Percentiles rank a stretch among this genome's conserved stretches.
phyloP scores from a whole-genome alignment of 2,888 invertebrate genomes.

The Smittia sp. region DNA sequence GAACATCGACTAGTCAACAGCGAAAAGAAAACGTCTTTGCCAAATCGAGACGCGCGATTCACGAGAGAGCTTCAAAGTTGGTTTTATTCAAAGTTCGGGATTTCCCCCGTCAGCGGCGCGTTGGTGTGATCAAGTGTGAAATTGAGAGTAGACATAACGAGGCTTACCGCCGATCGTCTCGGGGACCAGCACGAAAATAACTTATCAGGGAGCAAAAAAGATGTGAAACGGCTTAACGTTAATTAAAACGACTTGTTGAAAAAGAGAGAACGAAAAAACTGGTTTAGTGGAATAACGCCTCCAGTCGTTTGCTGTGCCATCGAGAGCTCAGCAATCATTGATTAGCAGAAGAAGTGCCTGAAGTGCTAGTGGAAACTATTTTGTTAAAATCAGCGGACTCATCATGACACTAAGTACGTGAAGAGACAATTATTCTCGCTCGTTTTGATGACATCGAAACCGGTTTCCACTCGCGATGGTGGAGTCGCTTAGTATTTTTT shows the following conservation, averaged over 20 bases:
- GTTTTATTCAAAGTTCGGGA: neutral
- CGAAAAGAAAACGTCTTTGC: neutral
- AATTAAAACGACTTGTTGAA: neutral
- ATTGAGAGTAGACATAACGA: neutral
- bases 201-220: conserved; percentile 1
- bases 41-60: neutral
- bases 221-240: neutral
- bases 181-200: neutral
- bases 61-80: neutral
- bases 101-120: neutral
- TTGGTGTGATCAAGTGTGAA: neutral
- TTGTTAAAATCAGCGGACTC: neutral
- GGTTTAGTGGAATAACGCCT: conserved; percentile 7
- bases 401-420: neutral
- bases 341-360: neutral
- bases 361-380: neutral
- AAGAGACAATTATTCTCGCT: neutral
- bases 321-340: neutral
- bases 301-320: neutral
- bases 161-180: too few relatives aligned
- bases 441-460: neutral
- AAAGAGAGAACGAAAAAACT: neutral
- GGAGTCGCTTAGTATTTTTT: neutral
- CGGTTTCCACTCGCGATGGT: neutral
- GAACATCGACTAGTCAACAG: neutral